These are phyloP conservation scores for Tetheella fluctuosa DNA, from an alignment of 2,888 invertebrate genomes.

Conservation along the genomic window DNA sequence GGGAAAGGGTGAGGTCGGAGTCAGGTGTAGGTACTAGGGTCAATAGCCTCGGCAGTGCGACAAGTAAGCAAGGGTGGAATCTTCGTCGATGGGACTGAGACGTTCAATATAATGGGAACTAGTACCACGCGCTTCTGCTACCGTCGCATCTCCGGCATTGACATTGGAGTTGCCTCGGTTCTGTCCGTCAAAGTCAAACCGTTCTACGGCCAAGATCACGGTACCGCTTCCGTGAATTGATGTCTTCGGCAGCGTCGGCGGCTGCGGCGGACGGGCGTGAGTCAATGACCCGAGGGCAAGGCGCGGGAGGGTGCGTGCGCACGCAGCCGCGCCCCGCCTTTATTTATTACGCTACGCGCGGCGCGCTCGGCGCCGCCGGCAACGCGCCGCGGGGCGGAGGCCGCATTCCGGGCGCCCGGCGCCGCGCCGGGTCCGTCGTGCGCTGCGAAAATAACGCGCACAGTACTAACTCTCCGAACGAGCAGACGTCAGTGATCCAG, in stretches of 20 bases:
- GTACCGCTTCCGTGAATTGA: slow-evolving; percentile 66
- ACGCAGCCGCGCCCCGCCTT: slow-evolving; percentile 83
- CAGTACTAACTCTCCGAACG: slow-evolving; percentile 50
- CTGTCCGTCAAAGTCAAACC: slow-evolving; percentile 35
- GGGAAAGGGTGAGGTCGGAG: slow-evolving; percentile 37
- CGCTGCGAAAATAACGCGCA: slow-evolving; percentile 77
- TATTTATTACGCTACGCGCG: slow-evolving; percentile 83
- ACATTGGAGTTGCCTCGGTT: slow-evolving; percentile 62
- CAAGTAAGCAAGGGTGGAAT: slow-evolving; percentile 39
- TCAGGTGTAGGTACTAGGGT: slow-evolving; percentile 59
- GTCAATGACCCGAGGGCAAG: slow-evolving; percentile 80
- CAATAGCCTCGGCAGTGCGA: slow-evolving; percentile 52
- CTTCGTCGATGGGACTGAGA: neutral
- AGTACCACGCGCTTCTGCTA: slow-evolving; percentile 7
- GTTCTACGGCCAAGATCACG: slow-evolving; percentile 65
- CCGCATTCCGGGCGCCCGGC: slow-evolving; percentile 74
- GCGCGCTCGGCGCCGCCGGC: slow-evolving; percentile 69
- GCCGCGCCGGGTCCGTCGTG: slow-evolving; percentile 49
- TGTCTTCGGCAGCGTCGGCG: slow-evolving; percentile 65
- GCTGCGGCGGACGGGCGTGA: slow-evolving; percentile 58
- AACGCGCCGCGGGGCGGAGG: slow-evolving; percentile 77
- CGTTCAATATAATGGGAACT: neutral
- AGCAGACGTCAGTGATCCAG: slow-evolving; percentile 57
- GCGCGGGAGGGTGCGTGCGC: slow-evolving; percentile 82
- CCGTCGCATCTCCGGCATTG: slow-evolving; percentile 66